phyloP scores from a whole-genome alignment of 2,888 invertebrate species.

The Torymus tubicola region DNA sequence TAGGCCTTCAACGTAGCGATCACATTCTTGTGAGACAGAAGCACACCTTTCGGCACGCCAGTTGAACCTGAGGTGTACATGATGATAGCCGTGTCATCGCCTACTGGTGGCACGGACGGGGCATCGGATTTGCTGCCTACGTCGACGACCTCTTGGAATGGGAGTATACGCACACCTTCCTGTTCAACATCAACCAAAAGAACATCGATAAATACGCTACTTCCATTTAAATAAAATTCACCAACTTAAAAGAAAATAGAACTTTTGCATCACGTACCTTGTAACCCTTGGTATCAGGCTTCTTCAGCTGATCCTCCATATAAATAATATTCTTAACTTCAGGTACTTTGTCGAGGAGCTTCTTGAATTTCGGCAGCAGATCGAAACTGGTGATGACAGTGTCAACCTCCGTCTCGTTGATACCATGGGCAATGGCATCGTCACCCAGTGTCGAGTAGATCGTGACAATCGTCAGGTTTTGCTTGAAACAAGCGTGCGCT shows the following conservation, averaged over 20 bases:
- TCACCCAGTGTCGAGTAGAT: slow-evolving; percentile 98
- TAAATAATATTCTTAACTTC: slow-evolving; percentile 88
- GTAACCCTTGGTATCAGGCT: slow-evolving; percentile 83
- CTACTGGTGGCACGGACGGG: slow-evolving; percentile 79
- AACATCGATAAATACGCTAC: slow-evolving; percentile 5
- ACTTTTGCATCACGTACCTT: slow-evolving; percentile 74
- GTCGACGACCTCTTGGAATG: slow-evolving; percentile 85
- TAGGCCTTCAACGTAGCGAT: slow-evolving; percentile 88
- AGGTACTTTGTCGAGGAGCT: slow-evolving; percentile 85
- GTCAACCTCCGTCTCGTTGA: slow-evolving; percentile 96
- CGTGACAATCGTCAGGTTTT: slow-evolving; percentile 91
- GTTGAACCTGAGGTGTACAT: slow-evolving; percentile 99
- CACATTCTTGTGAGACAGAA: slow-evolving; percentile 89
- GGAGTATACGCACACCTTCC: slow-evolving; percentile 84
- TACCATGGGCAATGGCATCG: slow-evolving; percentile 96
- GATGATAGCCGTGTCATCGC: slow-evolving; percentile 93
- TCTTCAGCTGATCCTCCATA: slow-evolving; percentile 91
- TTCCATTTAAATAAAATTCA: neutral
- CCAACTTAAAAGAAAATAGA: neutral
- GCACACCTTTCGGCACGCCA: slow-evolving; percentile 94
- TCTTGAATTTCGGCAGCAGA: slow-evolving; percentile 92
- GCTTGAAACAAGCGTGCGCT: slow-evolving; percentile 96
- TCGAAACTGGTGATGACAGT: slow-evolving; percentile 96
- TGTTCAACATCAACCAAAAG: slow-evolving; percentile 56
- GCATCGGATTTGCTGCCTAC: slow-evolving; percentile 76